Percentiles rank a stretch among this genome's conserved stretches.
phyloP scores from a whole-genome alignment of 2,888 invertebrate genomes.

The Drosophila meridiana region DNA sequence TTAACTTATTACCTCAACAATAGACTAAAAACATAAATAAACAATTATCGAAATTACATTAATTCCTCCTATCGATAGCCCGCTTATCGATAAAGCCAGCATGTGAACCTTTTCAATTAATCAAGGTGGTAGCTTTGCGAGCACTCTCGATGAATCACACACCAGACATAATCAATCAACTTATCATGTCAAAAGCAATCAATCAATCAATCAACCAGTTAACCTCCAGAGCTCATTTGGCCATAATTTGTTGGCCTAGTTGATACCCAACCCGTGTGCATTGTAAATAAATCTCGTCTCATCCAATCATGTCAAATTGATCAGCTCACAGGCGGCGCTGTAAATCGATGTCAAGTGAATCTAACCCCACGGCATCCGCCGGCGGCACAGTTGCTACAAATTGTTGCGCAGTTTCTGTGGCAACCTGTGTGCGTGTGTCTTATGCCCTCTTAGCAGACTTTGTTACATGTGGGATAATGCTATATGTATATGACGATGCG shows the following conservation, averaged over 20 bases:
- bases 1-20: not conserved
- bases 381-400: not conserved
- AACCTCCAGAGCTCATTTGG: slow-evolving; percentile 2
- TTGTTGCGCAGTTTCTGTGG: slow-evolving; percentile 21
- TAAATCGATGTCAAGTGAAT: slow-evolving; percentile 46
- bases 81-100: not conserved
- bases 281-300: slow-evolving; percentile 59
- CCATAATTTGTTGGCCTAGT: slow-evolving; percentile 3
- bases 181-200: slow-evolving; percentile 6
- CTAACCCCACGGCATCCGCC: not conserved
- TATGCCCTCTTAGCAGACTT: slow-evolving; percentile 43
- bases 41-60: not conserved
- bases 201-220: slow-evolving; percentile 19
- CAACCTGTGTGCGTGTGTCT: slow-evolving; percentile 13
- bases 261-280: slow-evolving; percentile 8
- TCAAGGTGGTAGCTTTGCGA: not conserved
- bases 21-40: not conserved
- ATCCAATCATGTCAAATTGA: slow-evolving; percentile 74
- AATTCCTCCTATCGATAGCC: not conserved
- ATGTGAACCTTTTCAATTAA: not conserved
- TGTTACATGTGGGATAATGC: slow-evolving; percentile 20
- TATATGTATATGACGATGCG: slow-evolving; percentile 10
- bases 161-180: slow-evolving; percentile 16
- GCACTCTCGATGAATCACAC: not conserved
- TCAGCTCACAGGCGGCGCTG: slow-evolving; percentile 46